Evolutionary conservation across 2,113 vertebrate species (phyloP), one percentile per base, ranked within the genome.

Genomic region (Rhizomys pruinosus): DNA sequence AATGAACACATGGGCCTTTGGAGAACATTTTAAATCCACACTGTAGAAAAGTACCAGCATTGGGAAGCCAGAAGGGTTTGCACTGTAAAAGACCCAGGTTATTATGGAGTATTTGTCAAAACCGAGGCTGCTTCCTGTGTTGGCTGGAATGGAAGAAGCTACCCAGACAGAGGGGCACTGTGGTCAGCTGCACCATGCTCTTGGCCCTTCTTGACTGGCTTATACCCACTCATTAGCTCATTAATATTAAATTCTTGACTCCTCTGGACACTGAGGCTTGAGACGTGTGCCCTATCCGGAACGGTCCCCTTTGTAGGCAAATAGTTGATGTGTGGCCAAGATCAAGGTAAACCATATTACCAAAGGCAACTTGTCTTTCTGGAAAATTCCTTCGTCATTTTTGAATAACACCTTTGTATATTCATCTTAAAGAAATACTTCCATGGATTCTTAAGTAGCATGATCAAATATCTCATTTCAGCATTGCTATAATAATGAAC

Each of bases 371-470:
- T 22, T 74, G 79, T 57, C 34, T 74, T 90, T 69, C 77, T 88
- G 37, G 63, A 84, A 88, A 71, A 66, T 78, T 20, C 27, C n/a
- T 69, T 76, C 81, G n/a, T 47, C 25, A 9, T 42, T 88, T 91
- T 71, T 68, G 39, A 39, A 52, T 63, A 27, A 3, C 5, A 5
- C 27, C 9, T 76, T 59, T 77, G 85, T 72, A 85, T n/a, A 93
- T 34, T 92, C 10, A n/a, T 87, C 34, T 42, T 87, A 79, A 89
- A 72, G 52, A 87, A 76, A 71, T 11, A 84, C 27, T 93, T 93
- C 27, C 12, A 42, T n/a, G 6, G 25, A 39, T 52, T 84, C 42
- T 52, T 47, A 74, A 73, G 37, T 12, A 52, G 25, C 23, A 66
- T 39, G 34, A 37, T 42, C 80, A 80, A 87, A 10, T 27, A 68